Evolutionary conservation across 2,113 vertebrate genomes (phyloP), one percentile per base, ranked within the genome.

Genomic region (Melanocharis versteri): DNA sequence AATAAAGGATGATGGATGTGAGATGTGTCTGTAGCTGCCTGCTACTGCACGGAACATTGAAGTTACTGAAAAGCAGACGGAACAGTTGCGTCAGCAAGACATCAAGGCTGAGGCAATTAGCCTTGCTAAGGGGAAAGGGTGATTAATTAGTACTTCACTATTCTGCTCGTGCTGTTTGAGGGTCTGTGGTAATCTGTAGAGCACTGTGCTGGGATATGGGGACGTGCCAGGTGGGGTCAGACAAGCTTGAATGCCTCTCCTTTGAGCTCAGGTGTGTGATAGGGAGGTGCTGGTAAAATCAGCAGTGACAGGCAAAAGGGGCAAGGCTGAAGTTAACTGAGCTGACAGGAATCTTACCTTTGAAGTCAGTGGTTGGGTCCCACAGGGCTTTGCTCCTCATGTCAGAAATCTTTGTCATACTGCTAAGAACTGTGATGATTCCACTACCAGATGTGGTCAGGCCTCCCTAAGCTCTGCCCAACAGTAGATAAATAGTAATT

Each of bases 51-150:
- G 47, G 71, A 90, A 53, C 21, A 26, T 61, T 80, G 62, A 69
- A 95, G 50, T 83, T 90, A 90, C 54, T 83, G 83, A 72, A 77
- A 66, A 92, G 62, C 75, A 94, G 66, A 64, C 39, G 54, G 79
- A 96, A 28, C 42, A 83, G 13, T 90, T 93, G 58, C 2, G 0
- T 94, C 62, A 90, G 94, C 82, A 85, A 56, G 73, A 64, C 85
- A 65, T 88, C 45, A 65, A 69, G 70, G 48, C 66, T 90, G 53
- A 91, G 82, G 54, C 85, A 90, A 22, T 93, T 94, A 93, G 79
- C 42, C 79, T 92, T 73, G 58, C 68, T 92, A 56, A 80, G 31
- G 54, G 69, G 75, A 57, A 93, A 73, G 66, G 8, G 7, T 70
- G 66, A 72, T 93, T 93, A 94, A 85, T 92, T 92, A 80, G 39